Percentiles rank a stretch among this genome's conserved stretches.
Conservation (phyloP, 1,140 invertebrate species). For the Matsumurasca onukii region DNA sequence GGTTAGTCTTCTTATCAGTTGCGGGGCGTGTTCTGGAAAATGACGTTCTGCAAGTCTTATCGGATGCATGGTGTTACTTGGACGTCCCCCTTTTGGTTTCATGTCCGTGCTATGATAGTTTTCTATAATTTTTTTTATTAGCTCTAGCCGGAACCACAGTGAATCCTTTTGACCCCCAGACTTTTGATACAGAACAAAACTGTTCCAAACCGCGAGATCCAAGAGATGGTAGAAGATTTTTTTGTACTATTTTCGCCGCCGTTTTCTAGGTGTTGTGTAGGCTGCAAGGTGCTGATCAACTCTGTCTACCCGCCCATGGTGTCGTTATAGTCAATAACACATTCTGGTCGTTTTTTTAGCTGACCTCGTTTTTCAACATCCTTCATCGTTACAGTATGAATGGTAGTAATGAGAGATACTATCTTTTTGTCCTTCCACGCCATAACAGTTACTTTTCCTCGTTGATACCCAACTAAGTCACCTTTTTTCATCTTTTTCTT, state of each 20-base stretch:
- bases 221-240: slow-evolving; percentile 6
- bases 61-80: background rate
- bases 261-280: slow-evolving; percentile 3
- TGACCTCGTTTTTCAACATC: background rate
- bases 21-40: background rate
- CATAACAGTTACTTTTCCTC: background rate
- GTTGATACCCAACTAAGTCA: background rate
- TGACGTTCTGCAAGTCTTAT: background rate
- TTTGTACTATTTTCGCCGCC: background rate
- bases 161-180: background rate
- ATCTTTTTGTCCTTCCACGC: background rate
- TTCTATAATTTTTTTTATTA: background rate
- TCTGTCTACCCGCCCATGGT: slow-evolving; percentile 23
- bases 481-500: background rate
- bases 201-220: background rate
- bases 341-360: background rate
- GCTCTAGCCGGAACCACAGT: background rate
- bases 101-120: background rate
- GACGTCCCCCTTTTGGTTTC: background rate
- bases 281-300: slow-evolving; percentile 15
- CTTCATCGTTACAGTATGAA: background rate
- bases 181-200: background rate
- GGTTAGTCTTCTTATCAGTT: background rate
- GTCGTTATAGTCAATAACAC: slow-evolving; percentile 19
- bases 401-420: background rate